Evolutionary conservation across 2,888 invertebrate genomes (phyloP), one percentile per base, ranked within the genome.

Genomic region (Mesoligia furuncula): DNA sequence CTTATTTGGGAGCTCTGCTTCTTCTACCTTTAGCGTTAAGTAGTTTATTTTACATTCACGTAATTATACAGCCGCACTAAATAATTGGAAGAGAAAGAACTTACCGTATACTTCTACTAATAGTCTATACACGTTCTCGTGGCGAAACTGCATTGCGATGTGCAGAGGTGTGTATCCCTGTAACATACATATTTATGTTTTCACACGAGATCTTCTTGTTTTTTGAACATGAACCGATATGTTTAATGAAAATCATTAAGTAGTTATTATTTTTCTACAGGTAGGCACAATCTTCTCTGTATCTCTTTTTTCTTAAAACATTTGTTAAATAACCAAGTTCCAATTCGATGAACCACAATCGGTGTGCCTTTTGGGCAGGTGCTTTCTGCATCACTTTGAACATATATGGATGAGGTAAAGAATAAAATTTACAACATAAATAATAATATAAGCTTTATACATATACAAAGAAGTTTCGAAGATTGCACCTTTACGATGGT

Each of bases 151-250:
- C 95, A 99, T 98, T 1, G 99, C 99, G 85, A 99, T 97, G 93
- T 99, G 99, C 59, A 99, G 97, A 74, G 99, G 98, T 81, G 99
- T 99, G 94, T 99, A 99, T 45, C 99, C 99, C 99, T 99, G 97
- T 59, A 97, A 97, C 90, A 75, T 65, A 82, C n/a, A 80, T 59
- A 65, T 48, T 75, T 59, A 39, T 76, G 20, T 67, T 81, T 74
- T 67, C 20, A 81, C 42, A 73, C 24, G 31, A 81, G n/a, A 42
- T 42, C 31, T 48, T 66, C 42, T 36, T 36, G 20, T 13, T 9
- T 51, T 45, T 36, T 70, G 2, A 11, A 13, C 17, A 13, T 54
- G 11, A 71, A 71, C 11, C 11, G 15, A 45, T 64, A 39, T 15
- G 31, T 31, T 75, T 17, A 24, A 48, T 27, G 17, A 68, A 27